Base-by-base conservation (phyloP, 2,113 vertebrate genomes). In the Ptychochromis oligacanthus region DNA sequence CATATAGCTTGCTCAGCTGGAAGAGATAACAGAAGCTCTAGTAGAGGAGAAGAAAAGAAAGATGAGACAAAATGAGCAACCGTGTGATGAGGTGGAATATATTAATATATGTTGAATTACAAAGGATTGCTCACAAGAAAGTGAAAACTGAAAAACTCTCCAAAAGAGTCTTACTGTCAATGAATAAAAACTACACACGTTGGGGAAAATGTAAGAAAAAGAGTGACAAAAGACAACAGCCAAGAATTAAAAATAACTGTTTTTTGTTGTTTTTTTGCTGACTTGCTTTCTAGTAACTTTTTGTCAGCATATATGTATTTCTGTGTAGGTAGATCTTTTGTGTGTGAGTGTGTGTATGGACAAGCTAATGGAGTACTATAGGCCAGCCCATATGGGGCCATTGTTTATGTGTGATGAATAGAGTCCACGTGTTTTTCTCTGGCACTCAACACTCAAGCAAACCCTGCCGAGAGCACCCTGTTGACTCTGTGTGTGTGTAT, bases 371-470 rank as follows among this genome's bases (percentile, higher is more conserved):
- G 75, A 89, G 83, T 79, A 88, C 89, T 87, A 83, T 85, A 90
- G 85, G 77, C 72, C 82, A 86, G 84, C 82, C 84, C 93, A 94
- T 93, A 92, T 93, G 92, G 87, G 89, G 89, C 91, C 89, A 93
- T 94, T 94, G 92, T 94, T 94, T 94, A 93, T 93, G 85, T 91
- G 93, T 94, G 93, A 95, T 95, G 90, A 94, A 94, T 94, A 90
- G 92, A 93, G 90, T 86, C 89, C 92, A 92, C 83, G 91, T 94
- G 91, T 90, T 87, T 86, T 62, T 88, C 84, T 89, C 89, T 94
- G 93, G 93, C 93, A 94, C 88, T 88, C 91, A 87, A 87, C 87
- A 84, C 91, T 85, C 67, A 89, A 89, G 79, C 80, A 57, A 93
- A 92, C 90, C 93, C 92, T 92, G 89, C 93, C 49, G 93, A 92